Evolutionary conservation across 2,888 invertebrate genomes (phyloP).

Genomic region (Cordilura impudica): DNA sequence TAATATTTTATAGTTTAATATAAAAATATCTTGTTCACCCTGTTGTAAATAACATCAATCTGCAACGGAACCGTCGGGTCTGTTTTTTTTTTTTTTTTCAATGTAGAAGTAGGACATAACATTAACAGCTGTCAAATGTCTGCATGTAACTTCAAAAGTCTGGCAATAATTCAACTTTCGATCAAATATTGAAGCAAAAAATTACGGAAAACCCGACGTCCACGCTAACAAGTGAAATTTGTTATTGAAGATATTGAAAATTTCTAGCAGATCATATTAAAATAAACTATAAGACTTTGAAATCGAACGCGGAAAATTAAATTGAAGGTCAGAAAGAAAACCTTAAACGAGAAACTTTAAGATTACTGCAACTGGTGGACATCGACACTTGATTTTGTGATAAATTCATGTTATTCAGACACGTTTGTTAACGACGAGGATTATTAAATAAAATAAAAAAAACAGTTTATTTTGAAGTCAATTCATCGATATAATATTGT

Average conservation of each 20-base stretch:
- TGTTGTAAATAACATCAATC: too few relatives aligned
- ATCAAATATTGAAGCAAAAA: slow-evolving; percentile 43
- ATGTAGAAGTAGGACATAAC: too few relatives aligned
- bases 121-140: slow-evolving; percentile 34
- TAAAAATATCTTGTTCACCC: too few relatives aligned
- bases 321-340: neutral
- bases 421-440: neutral
- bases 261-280: neutral
- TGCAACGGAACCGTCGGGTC: too few relatives aligned
- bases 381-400: neutral
- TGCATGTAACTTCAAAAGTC: neutral
- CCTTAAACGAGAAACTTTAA: neutral
- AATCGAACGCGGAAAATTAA: neutral
- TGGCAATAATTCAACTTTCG: slow-evolving; percentile 5
- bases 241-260: neutral
- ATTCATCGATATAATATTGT: neutral
- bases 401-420: slow-evolving; percentile 30
- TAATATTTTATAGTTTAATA: too few relatives aligned
- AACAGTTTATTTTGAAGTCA: neutral
- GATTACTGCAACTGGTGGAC: neutral
- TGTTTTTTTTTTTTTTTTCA: too few relatives aligned
- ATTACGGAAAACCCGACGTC: slow-evolving; percentile 20
- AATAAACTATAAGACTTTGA: neutral
- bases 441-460: neutral
- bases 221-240: slow-evolving; percentile 38